Base-by-base conservation (phyloP, 2,113 vertebrate genomes). In the Brachyhypopomus gauderio region DNA sequence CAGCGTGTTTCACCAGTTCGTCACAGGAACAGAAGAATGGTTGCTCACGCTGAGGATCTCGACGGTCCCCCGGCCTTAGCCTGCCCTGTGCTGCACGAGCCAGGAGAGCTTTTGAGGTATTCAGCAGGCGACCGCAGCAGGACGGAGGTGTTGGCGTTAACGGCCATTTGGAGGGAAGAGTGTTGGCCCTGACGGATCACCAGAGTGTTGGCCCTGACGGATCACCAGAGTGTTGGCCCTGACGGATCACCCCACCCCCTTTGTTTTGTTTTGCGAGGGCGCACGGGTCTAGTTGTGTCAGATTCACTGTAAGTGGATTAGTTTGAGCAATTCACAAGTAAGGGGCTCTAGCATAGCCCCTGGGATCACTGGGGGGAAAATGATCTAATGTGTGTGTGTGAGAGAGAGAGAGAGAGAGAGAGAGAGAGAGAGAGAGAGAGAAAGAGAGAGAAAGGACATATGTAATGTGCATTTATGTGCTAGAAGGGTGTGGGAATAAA, bases 61-160 rank as follows among this genome's bases (percentile, higher is more conserved):
- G 30, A 30, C 3, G 30, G 30, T 58, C 56, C 4, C 5, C 74
- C 22, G 56, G 19, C 38, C 58, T 23, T 3, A 20, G 25, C 36
- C 16, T 71, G 22, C 17, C 58, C 14, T 6, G 25, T 41, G 19
- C 25, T 63, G 7, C 77, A 20, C 36, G 78, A 48, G 20, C 74
- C 81, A n/a, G 52, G 36, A 27, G 63, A 41, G 66, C 30, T 76
- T 83, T 55, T 55, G 16, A n/a, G 25, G n/a, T 16, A 20, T 9
- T 78, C 48, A 9, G 70, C 55, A 34, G 38, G 25, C 76, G 81
- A 78, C 83, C 78, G 72, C 30, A 59, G 27, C 38, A 72, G 2
- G n/a, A 36, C 80, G 45, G 80, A 85, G 62, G 87, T 83, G 75
- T 85, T 77, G 77, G 66, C 80, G 80, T 36, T 85, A 83, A 83